A percentile compares a stretch with the other conserved stretches of the same genome.
These are phyloP conservation scores for Eutolmus rufibarbis DNA, from an alignment of 2,888 invertebrate genomes.

Conservation along the genomic window DNA sequence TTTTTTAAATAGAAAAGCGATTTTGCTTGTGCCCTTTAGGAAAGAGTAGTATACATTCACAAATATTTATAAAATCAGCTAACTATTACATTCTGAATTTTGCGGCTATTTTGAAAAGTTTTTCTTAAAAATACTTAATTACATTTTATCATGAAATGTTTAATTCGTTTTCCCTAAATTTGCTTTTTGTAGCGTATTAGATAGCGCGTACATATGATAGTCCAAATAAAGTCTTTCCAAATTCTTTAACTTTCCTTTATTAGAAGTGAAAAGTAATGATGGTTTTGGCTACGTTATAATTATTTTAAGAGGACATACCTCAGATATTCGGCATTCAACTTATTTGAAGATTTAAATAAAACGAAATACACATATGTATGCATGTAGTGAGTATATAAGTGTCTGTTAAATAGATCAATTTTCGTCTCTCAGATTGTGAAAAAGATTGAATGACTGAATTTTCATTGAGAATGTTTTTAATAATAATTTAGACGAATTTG, in stretches of 20 bases:
- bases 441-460: neutral
- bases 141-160: constrained; percentile 13
- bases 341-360: neutral
- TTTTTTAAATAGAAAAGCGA: neutral
- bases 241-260: neutral
- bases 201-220: constrained; percentile 6
- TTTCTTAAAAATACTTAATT: neutral
- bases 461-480: too few species aligned
- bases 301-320: neutral
- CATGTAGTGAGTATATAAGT: too few species aligned
- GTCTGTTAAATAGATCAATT: too few species aligned
- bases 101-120: neutral
- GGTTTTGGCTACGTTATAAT: neutral
- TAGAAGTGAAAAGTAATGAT: neutral
- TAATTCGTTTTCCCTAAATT: constrained; percentile 11
- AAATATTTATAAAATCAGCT: constrained; percentile 15
- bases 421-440: neutral
- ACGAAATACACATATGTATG: neutral
- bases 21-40: constrained; percentile 20
- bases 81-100: neutral
- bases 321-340: neutral
- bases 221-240: neutral
- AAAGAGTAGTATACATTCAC: constrained; percentile 23
- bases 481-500: neutral
- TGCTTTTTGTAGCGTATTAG: neutral